Conservation (phyloP, 2,888 invertebrate genomes). For the Gymnocheta viridis region DNA sequence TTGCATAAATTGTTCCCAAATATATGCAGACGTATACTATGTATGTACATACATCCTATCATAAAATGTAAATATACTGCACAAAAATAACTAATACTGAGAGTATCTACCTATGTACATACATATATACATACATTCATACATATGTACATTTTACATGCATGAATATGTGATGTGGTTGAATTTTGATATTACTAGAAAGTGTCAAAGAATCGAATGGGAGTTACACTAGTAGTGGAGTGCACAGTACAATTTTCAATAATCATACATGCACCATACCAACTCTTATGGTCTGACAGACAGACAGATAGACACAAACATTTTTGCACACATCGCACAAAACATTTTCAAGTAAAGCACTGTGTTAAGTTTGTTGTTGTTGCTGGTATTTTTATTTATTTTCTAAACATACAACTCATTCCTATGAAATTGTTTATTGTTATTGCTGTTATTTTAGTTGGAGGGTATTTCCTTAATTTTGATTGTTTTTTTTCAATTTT, state of each 20-base stretch:
- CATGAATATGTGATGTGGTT: not conserved
- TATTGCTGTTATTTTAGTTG: conserved; percentile 54
- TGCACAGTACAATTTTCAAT: conserved; percentile 8
- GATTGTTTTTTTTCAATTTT: conserved; percentile 56
- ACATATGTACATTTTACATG: not conserved
- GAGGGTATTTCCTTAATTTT: conserved; percentile 67
- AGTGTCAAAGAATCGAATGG: conserved; percentile 45
- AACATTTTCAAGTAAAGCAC: conserved; percentile 45
- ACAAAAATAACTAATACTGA: not conserved
- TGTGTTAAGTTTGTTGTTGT: conserved; percentile 28
- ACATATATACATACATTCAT: not conserved
- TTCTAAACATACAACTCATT: conserved; percentile 65
- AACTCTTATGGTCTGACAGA: conserved; percentile 34
- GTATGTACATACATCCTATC: not conserved
- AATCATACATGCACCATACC: conserved; percentile 7
- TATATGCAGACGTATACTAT: not conserved
- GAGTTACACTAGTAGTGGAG: conserved; percentile 7
- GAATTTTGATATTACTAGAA: not conserved
- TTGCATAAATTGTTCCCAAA: conserved; percentile 22
- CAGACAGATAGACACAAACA: conserved; percentile 32
- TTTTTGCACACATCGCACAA: conserved; percentile 34
- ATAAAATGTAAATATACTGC: not conserved
- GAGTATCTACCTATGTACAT: not conserved
- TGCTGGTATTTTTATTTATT: conserved; percentile 38
- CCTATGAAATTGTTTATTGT: conserved; percentile 41